phyloP scores from a whole-genome alignment of 2,113 vertebrate species.

The Poecilia latipinna region DNA sequence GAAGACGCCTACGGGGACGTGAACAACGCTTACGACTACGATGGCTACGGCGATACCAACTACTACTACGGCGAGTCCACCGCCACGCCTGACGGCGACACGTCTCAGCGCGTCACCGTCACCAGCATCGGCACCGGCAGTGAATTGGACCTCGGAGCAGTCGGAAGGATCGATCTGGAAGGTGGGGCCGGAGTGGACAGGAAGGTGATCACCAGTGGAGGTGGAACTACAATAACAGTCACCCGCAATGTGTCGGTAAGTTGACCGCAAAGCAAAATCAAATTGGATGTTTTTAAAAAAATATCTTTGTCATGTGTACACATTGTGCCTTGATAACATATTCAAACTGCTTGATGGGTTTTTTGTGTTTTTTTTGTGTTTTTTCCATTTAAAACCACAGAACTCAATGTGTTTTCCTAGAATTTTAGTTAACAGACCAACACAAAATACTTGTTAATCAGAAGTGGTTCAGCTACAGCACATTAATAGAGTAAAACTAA shows the following conservation, averaged over 20 bases:
- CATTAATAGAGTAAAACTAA: neutral
- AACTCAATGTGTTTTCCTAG: neutral
- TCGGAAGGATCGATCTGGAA: slow-evolving; percentile 45
- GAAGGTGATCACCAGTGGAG: slow-evolving; percentile 41
- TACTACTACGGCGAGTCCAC: slow-evolving; percentile 76
- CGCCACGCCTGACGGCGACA: slow-evolving; percentile 36
- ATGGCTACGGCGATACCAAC: slow-evolving; percentile 39
- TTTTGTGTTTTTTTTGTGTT: too few relatives aligned
- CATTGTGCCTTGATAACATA: neutral
- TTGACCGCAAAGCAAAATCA: slow-evolving; percentile 12
- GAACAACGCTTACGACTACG: slow-evolving; percentile 56
- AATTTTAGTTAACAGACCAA: neutral
- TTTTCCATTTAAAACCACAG: too few relatives aligned
- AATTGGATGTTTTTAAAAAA: neutral
- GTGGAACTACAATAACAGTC: slow-evolving; percentile 46
- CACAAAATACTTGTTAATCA: neutral
- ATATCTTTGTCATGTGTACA: neutral
- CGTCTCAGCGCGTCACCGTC: slow-evolving; percentile 52
- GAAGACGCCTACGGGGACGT: slow-evolving; percentile 49
- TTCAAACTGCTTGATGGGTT: neutral
- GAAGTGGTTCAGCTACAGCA: neutral
- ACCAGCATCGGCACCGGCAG: slow-evolving; percentile 39
- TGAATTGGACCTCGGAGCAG: slow-evolving; percentile 59
- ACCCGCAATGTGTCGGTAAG: slow-evolving; percentile 62
- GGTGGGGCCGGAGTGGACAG: slow-evolving; percentile 43